Evolutionary conservation across 2,888 invertebrate species (phyloP), one percentile per base, ranked within the genome.

Genomic region (Ochropleura leucogaster): DNA sequence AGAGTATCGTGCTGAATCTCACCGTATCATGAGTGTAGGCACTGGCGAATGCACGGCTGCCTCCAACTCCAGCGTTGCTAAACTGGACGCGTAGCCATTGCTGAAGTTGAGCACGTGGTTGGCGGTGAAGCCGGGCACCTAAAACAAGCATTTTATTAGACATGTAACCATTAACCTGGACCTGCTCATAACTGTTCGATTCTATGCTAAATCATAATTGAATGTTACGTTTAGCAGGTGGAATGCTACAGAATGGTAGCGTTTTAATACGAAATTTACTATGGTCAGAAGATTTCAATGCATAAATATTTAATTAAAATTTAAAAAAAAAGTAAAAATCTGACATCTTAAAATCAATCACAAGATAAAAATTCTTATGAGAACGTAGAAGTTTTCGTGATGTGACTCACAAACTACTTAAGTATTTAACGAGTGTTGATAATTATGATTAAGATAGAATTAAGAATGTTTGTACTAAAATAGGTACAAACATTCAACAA

Each of bases 101-200:
- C 96, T 96, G 86, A 96, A 97, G 88, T 97, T 96, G 67, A 96
- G 93, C 71, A 97, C 95, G 86, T 97, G 96, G 87, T 97, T 97
- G 5, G 97, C 97, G 40, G 97, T 97, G 79, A 97, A 97, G 7
- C 97, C 97, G 14, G 97, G 97, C 16, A 97, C 97, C 97, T 97
- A 93, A 51, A 67, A 42, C 55, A 89, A 73, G 66, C 55, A 60
- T 44, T 9, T 49, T 53, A 12, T 68, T 40, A 62, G 30, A 18
- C 47, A 64, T n/a, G 18, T 4, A 53, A 53, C n/a, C 53, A 4
- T 9, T 6, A 47, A 47, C 4, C 14, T 47, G 12, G 40, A 40
- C 16, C 20, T 55, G 6, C 3, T 3, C 55, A 55, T 4, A 20
- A 55, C 5, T 55, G 12, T 55, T 20, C 20, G 12, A 20, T 20